Conservation (phyloP, 2,888 invertebrate genomes). For the Pseudococcus viburni region DNA sequence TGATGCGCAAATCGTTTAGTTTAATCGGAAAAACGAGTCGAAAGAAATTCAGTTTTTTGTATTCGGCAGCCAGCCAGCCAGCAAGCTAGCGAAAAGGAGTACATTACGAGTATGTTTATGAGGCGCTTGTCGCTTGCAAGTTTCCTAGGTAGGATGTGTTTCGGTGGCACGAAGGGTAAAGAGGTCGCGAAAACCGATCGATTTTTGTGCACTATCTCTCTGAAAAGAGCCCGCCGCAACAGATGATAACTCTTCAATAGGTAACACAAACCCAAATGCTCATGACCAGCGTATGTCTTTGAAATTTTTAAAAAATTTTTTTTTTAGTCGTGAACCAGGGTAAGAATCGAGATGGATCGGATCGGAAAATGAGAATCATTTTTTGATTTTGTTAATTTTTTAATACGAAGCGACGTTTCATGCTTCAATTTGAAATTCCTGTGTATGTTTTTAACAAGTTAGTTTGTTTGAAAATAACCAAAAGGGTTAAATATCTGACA, state of each 20-base stretch:
- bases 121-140: conserved; percentile 29
- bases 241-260: neutral
- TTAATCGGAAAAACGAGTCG: conserved; percentile 20
- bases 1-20: conserved; percentile 15
- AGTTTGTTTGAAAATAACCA: too few relatives aligned
- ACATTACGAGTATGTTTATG: neutral
- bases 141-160: neutral
- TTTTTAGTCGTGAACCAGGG: neutral
- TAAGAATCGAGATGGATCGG: too few relatives aligned
- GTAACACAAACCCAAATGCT: neutral
- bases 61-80: neutral
- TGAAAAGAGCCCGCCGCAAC: neutral
- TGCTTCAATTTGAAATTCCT: too few relatives aligned
- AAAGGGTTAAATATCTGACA: too few relatives aligned
- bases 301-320: neutral
- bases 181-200: conserved; percentile 20
- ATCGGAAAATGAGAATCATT: too few relatives aligned
- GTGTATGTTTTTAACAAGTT: too few relatives aligned
- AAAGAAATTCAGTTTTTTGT: conserved; percentile 4
- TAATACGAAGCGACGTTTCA: too few relatives aligned
- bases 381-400: too few relatives aligned
- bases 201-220: conserved; percentile 26
- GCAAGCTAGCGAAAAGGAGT: neutral
- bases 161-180: neutral
- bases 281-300: neutral